Evolutionary conservation across 2,888 invertebrate species (phyloP).

Genomic region (Antheraea yamamai): DNA sequence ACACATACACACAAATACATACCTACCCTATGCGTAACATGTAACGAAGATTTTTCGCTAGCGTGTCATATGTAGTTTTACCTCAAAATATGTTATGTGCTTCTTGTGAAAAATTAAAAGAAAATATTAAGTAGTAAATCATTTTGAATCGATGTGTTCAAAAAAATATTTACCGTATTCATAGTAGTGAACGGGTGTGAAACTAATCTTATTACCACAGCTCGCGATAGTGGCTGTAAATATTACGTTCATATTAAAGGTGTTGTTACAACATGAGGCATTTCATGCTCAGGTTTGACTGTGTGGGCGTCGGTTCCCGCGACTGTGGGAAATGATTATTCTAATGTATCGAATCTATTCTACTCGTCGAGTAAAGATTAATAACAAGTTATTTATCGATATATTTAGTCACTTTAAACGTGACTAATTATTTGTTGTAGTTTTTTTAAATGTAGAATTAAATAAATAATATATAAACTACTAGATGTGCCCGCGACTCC

Average conservation of each 20-base stretch:
- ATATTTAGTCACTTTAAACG: not conserved
- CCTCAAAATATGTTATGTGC: too few species aligned
- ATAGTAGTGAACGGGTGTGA: not conserved
- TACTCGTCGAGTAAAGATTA: not conserved
- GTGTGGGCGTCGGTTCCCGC: not conserved
- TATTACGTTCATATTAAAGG: not conserved
- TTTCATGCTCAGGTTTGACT: slow-evolving; percentile 7
- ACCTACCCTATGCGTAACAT: too few species aligned
- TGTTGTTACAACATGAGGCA: slow-evolving; percentile 9
- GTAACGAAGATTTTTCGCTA: too few species aligned
- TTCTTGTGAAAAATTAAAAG: not conserved
- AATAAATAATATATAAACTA: too few species aligned
- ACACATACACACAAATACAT: too few species aligned
- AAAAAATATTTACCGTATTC: not conserved
- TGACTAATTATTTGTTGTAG: not conserved
- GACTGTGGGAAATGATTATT: not conserved
- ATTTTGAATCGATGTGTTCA: not conserved
- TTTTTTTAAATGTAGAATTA: too few species aligned
- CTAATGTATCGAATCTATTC: not conserved
- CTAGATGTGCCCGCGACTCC: too few species aligned
- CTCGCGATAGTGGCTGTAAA: not conserved
- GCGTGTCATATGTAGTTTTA: too few species aligned
- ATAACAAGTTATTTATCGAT: not conserved
- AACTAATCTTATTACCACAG: not conserved
- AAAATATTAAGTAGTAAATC: not conserved